Base-by-base conservation (phyloP, 1,140 invertebrate genomes). In the Oedothorax gibbosus region DNA sequence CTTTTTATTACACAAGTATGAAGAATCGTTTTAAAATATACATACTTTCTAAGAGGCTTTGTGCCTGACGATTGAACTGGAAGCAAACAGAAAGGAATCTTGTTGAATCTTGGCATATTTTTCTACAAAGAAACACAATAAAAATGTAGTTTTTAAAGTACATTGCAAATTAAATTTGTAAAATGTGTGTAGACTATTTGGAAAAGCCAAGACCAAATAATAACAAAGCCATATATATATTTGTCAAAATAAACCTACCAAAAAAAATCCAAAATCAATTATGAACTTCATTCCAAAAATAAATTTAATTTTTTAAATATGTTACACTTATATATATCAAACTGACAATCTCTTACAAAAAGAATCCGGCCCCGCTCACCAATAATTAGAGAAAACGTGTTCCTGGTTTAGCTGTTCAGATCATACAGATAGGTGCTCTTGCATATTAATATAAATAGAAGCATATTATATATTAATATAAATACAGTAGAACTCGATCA, bases 61-160 rank as follows among this genome's bases (percentile, higher is more conserved):
- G 96, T 93, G 87, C 96, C 95, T 87, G 95, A 95, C 87, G 94
- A 94, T 21, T 95, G 93, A 92, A 99, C 96, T 66, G 98, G 97
- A 88, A 97, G 93, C 66, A 99, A 92, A 90, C 97, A 98, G 90
- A 99, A 99, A 75, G 98, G 96, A 89, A 99, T 95, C 92, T 99
- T 99, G 87, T 97, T 97, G 88, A 99, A 96, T 91, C 98, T 98
- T 3, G 97, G 97, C 87, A 96, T 93, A 89, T 95, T 96, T 91
- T 97, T 97, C 89, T 92, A 87, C 51, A 91, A 90, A n/a, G 35
- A 2, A 11, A 9, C 6, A 7, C 15, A 71, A 51, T 15, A 18
- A 71, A 71, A 8, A n/a, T n/a, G 56, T 57, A 57, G 57, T 14
- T 60, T 60, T 60, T 60, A 60, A 60, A n/a, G 57, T 11, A 57